Base-by-base conservation (phyloP, 2,888 invertebrate genomes). In the Oxystoma pomonae region DNA sequence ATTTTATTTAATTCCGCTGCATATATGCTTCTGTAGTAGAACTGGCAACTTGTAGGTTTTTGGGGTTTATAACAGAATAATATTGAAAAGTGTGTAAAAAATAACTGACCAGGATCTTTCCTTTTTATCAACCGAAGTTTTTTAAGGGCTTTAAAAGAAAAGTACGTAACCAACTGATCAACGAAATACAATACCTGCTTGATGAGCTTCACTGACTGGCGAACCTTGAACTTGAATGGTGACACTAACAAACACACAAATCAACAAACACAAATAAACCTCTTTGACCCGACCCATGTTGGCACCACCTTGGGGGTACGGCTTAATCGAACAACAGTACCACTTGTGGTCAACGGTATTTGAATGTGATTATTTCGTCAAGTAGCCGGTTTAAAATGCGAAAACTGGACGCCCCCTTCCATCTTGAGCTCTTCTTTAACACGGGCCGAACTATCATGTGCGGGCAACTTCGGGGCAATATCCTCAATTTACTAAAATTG, bases 301-400 rank as follows among this genome's bases (percentile, higher is more conserved):
- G 35, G 35, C 12, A 35, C 35, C 35, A 35, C 3, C 55, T 53
- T 53, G 16, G 16, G 55, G 17, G 55, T 3, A n/a, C n/a, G n/a
- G n/a, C n/a, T n/a, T n/a, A n/a, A n/a, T n/a, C n/a, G n/a, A n/a
- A n/a, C n/a, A n/a, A n/a, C n/a, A n/a, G n/a, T n/a, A n/a, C n/a
- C n/a, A 35, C 35, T 35, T 35, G 12, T 35, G 35, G 53, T 53
- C 19, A 53, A 53, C 53, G 16, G n/a, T 53, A 53, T 17, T 17
- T 16, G 17, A 75, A 74, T 76, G 77, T 72, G 76, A 73, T 71
- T 74, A 73, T 75, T 77, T 76, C 73, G 73, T 73, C 74, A 75
- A 74, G 75, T 73, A 74, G 74, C 76, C 76, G 73, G 74, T 77
- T 78, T 78, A 78, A 78, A 74, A 74, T 73, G 66, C 64, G 70